phyloP scores from a whole-genome alignment of 92 coral and sea anemone species.

The Porites cylindrica region DNA sequence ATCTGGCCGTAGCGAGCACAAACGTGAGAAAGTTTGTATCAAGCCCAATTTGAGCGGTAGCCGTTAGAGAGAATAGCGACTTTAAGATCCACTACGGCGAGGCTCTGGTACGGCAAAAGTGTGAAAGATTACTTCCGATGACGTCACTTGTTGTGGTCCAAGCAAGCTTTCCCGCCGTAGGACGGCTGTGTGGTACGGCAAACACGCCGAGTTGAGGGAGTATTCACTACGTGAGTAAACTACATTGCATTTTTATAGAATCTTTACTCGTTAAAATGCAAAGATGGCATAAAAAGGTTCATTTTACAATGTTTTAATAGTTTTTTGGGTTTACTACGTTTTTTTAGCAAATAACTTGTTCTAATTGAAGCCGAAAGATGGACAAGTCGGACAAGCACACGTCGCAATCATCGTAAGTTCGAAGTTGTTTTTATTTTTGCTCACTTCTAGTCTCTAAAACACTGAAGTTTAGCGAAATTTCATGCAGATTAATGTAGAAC shows the following conservation, averaged over 20 bases:
- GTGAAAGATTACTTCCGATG: slow-evolving; percentile 29
- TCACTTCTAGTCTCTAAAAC: slow-evolving; percentile 15
- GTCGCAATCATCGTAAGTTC: slow-evolving; percentile 7
- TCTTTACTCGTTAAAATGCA: too few relatives aligned
- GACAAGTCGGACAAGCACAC: slow-evolving; percentile 15
- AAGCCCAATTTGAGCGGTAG: too few relatives aligned
- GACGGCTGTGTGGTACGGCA: slow-evolving; percentile 28
- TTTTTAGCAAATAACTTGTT: background rate
- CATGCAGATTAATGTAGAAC: slow-evolving; percentile 24
- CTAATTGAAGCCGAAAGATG: slow-evolving; percentile 21
- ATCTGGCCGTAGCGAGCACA: too few relatives aligned
- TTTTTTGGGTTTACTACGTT: too few relatives aligned
- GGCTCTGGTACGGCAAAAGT: slow-evolving; percentile 29
- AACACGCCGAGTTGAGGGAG: slow-evolving; percentile 12
- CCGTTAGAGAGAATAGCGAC: too few relatives aligned
- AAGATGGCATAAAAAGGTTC: too few relatives aligned
- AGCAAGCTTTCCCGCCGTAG: slow-evolving; percentile 29
- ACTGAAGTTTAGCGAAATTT: slow-evolving; percentile 17
- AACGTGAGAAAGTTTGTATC: too few relatives aligned
- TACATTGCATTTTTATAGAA: too few relatives aligned
- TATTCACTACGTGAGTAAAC: slow-evolving; percentile 7
- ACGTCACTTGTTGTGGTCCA: slow-evolving; percentile 24
- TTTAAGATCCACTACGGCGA: too few relatives aligned
- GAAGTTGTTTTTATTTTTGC: slow-evolving; percentile 20
- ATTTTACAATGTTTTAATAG: too few relatives aligned